Percentiles rank a stretch among this genome's conserved stretches.
Conservation (phyloP, 1,140 invertebrate species). For the Dendroctonus valens region DNA sequence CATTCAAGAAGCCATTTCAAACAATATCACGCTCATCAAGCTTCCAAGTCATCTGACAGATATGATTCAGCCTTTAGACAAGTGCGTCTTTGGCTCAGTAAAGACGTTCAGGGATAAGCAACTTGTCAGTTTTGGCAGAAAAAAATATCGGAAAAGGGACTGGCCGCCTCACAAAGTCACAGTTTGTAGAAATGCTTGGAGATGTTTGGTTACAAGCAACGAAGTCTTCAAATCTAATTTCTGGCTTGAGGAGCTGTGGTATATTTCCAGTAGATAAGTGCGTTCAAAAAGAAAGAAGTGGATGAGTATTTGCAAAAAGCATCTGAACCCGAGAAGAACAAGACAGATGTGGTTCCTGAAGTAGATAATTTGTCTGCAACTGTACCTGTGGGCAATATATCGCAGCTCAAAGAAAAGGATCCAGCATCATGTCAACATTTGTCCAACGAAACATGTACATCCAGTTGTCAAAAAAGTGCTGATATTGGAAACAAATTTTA, state of each 20-base stretch:
- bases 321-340: no score
- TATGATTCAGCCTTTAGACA: slow-evolving; percentile 31
- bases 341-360: no score
- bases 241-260: slow-evolving; percentile 27
- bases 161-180: slow-evolving; percentile 33
- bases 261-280: slow-evolving; percentile 31
- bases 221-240: slow-evolving; percentile 20
- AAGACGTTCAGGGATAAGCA: slow-evolving; percentile 44
- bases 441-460: no score
- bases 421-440: no score
- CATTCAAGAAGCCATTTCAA: slow-evolving; percentile 27
- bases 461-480: no score
- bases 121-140: slow-evolving; percentile 25
- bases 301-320: no score
- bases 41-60: slow-evolving; percentile 33
- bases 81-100: slow-evolving; percentile 36
- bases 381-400: no score
- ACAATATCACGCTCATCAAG: slow-evolving; percentile 25
- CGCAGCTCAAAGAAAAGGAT: no score
- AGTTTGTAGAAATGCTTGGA: slow-evolving; percentile 37
- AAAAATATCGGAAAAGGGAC: slow-evolving; percentile 21
- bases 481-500: no score
- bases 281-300: no score
- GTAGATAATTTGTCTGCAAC: no score
- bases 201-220: slow-evolving; percentile 19